Percentiles rank a stretch among this genome's conserved stretches.
These are phyloP conservation scores for Dendronephthya gigantea DNA, from an alignment of 64 coral and sea anemone genomes.

Conservation along the genomic window DNA sequence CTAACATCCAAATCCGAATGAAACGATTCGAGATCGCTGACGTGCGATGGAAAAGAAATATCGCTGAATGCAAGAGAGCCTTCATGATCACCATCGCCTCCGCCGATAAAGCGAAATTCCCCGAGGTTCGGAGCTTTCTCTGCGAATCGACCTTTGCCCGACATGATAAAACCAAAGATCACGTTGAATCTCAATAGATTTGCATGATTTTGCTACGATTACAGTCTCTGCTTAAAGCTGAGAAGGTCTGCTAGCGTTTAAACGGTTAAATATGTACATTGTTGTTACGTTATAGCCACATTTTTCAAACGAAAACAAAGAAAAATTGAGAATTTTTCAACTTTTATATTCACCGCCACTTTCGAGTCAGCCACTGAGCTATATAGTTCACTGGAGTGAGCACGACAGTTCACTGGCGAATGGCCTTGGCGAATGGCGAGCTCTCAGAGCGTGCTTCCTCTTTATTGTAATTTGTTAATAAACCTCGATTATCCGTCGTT, in stretches of 20 bases:
- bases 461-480: too few species aligned
- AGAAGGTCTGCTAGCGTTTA: neutral
- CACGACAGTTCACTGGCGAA: too few species aligned
- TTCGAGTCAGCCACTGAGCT: neutral
- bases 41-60: neutral
- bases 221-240: neutral
- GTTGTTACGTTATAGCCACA: neutral
- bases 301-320: neutral
- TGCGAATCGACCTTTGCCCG: neutral
- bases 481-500: too few species aligned
- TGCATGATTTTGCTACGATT: neutral
- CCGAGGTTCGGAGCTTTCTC: neutral
- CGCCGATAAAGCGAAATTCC: neutral
- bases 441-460: too few species aligned
- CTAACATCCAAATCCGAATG: neutral
- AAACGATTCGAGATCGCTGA: neutral
- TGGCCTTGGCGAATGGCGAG: too few species aligned
- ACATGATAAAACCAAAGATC: neutral
- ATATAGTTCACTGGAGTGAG: too few species aligned
- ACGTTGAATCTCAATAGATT: neutral
- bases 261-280: neutral
- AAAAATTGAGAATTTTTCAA: neutral
- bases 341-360: constrained; percentile 5
- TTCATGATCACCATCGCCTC: neutral
- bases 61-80: neutral